These are phyloP conservation scores for Amblyraja radiata DNA, from an alignment of 2,797 vertebrate species.

Conservation along the genomic window DNA sequence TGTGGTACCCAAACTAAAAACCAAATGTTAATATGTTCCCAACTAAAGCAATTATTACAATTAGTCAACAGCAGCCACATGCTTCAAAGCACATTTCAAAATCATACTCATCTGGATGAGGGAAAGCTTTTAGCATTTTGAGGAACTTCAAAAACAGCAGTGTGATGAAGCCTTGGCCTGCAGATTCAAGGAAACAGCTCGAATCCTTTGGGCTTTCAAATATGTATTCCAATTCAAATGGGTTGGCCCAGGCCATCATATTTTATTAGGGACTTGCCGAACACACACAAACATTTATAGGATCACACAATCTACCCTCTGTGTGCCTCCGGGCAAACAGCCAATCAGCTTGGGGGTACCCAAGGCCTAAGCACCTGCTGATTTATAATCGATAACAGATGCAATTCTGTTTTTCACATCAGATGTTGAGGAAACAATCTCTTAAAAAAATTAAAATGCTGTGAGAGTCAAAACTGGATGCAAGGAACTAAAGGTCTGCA, in stretches of 20 bases:
- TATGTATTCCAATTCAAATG: conserved; percentile 55
- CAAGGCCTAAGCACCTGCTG: conserved; percentile 59
- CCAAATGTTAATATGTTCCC: neutral
- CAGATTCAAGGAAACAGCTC: conserved; percentile 63
- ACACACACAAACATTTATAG: conserved; percentile 48
- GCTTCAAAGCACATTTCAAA: conserved; percentile 19
- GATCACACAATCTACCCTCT: conserved; percentile 53
- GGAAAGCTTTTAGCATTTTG: conserved; percentile 64
- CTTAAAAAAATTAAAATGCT: neutral
- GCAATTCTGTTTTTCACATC: conserved; percentile 44
- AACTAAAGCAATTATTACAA: conserved; percentile 7
- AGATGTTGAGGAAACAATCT: neutral
- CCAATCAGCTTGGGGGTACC: conserved; percentile 52
- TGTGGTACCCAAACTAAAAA: neutral
- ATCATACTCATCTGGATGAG: neutral
- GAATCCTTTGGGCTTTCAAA: conserved; percentile 58
- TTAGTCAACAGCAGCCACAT: neutral
- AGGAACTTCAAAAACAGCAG: conserved; percentile 59
- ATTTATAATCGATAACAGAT: conserved; percentile 51
- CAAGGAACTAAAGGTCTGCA: neutral
- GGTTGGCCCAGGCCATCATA: conserved; percentile 50
- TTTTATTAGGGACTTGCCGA: conserved; percentile 32
- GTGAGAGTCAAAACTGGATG: neutral
- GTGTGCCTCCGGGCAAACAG: conserved; percentile 48
- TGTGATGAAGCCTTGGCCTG: conserved; percentile 59